A percentile compares a stretch with the other conserved stretches of the same genome.
These are phyloP conservation scores for Anguilla obscura DNA, from an alignment of 2,797 vertebrate genomes.

Conservation along the genomic window DNA sequence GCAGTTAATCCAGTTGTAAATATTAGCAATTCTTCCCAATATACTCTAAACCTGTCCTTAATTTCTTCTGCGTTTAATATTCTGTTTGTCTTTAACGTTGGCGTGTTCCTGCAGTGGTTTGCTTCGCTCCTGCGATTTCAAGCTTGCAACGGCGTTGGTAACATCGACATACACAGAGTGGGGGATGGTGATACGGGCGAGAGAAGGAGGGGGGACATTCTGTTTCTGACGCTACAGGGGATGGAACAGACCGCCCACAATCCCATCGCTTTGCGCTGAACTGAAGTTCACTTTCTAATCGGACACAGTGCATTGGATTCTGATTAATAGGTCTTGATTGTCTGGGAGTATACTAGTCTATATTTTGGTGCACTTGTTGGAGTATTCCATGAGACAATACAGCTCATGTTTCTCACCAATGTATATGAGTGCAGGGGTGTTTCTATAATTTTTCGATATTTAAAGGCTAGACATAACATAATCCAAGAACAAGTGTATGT, in stretches of 20 bases:
- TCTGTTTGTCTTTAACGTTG: slow-evolving; percentile 6
- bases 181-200: slow-evolving; percentile 50
- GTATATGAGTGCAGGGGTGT: neutral
- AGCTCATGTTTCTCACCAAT: neutral
- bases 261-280: neutral
- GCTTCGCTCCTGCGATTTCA: slow-evolving; percentile 22
- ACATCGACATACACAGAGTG: slow-evolving; percentile 52
- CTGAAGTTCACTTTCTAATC: neutral
- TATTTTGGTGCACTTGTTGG: neutral
- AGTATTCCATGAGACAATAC: neutral
- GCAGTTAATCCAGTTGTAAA: slow-evolving; percentile 22
- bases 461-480: neutral
- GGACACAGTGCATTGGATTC: neutral
- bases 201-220: slow-evolving; percentile 47
- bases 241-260: slow-evolving; percentile 22
- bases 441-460: neutral
- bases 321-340: neutral
- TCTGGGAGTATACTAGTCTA: neutral
- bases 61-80: neutral
- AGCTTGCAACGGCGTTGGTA: slow-evolving; percentile 47
- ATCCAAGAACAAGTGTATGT: neutral
- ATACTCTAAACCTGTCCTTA: neutral
- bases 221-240: slow-evolving; percentile 30
- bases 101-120: neutral
- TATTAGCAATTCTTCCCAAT: slow-evolving; percentile 6